Conservation (phyloP, 2,113 vertebrate species). For the Proteles cristata region DNA sequence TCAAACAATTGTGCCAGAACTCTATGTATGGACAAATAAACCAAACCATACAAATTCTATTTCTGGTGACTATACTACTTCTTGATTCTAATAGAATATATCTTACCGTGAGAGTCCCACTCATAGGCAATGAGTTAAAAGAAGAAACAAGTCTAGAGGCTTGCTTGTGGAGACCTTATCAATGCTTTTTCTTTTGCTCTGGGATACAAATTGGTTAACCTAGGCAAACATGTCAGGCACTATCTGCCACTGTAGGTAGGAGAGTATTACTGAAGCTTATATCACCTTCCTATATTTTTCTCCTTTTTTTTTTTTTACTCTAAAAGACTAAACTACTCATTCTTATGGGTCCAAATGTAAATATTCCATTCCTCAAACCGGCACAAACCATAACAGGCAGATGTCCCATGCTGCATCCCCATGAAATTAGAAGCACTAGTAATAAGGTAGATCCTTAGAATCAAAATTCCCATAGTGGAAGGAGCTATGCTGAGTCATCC, state of each 20-base stretch:
- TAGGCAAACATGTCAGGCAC: background rate
- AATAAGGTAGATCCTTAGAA: slow-evolving; percentile 4
- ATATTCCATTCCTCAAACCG: background rate
- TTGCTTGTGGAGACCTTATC: background rate
- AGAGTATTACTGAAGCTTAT: background rate
- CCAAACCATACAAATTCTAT: slow-evolving; percentile 27
- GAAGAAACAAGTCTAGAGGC: background rate
- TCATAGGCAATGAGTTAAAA: slow-evolving; percentile 1
- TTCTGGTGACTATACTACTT: background rate
- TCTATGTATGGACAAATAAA: background rate
- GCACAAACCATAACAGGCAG: background rate
- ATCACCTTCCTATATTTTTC: background rate
- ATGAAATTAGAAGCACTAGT: background rate
- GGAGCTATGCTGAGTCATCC: background rate
- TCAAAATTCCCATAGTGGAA: background rate
- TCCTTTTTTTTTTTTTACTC: background rate
- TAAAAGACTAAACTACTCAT: background rate
- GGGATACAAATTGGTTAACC: background rate
- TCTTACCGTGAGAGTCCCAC: background rate
- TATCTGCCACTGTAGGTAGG: background rate
- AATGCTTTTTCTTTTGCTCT: background rate
- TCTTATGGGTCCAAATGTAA: background rate
- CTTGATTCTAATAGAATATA: background rate
- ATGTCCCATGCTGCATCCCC: background rate
- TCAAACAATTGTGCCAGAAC: background rate